Conservation (phyloP, 2,113 vertebrate genomes). For the Datnioides undecimradiatus region DNA sequence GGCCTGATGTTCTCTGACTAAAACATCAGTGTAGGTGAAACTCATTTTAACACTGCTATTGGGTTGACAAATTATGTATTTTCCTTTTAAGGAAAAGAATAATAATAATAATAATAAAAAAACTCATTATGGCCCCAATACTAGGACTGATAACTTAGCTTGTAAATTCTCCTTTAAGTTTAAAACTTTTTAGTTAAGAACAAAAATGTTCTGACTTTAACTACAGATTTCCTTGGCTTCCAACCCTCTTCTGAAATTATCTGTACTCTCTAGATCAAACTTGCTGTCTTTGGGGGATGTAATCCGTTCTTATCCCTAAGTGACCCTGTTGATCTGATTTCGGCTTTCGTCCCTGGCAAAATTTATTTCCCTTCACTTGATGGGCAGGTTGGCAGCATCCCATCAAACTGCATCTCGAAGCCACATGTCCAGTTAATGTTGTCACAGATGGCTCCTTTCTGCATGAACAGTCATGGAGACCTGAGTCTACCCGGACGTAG, state of each 20-base stretch:
- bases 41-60: background rate
- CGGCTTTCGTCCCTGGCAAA: constrained; percentile 21
- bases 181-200: no score
- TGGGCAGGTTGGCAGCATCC: constrained; percentile 26
- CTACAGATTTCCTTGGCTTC: background rate
- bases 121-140: background rate
- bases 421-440: constrained; percentile 44
- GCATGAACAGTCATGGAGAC: constrained; percentile 33
- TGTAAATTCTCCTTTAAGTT: no score
- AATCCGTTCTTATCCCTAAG: constrained; percentile 1
- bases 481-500: constrained; percentile 22
- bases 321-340: background rate
- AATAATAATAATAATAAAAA: background rate
- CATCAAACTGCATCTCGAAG: constrained; percentile 24
- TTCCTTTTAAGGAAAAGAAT: background rate
- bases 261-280: constrained; percentile 11
- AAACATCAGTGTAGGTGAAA: constrained; percentile 4
- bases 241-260: constrained; percentile 3
- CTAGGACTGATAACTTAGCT: background rate
- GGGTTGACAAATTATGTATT: background rate
- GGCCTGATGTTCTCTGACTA: constrained; percentile 1
- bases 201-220: no score
- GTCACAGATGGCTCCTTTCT: constrained; percentile 55
- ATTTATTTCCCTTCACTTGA: constrained; percentile 24
- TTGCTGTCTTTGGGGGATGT: background rate